Evolutionary conservation across 1,140 invertebrate genomes (phyloP), one percentile per base, ranked within the genome.

Genomic region (Pseudomyrmex pallidus): DNA sequence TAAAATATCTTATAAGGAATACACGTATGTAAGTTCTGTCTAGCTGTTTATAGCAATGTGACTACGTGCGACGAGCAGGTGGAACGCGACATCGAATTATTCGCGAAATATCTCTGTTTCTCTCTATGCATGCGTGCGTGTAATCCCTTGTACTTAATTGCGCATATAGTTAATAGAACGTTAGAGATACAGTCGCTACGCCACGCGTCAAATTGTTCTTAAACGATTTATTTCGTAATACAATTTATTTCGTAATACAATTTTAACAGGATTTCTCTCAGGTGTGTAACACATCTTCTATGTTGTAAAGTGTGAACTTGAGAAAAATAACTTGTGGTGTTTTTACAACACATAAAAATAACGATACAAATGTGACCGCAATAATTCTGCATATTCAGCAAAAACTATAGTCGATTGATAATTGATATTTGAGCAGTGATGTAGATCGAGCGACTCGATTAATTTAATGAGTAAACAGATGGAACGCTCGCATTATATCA

Each of bases 1-100:
- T 56, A 13, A 12, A 35, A 2, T 25, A n/a, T 15, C 17, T 2
- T 66, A 5, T 9, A 7, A 9, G 1, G 2, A 4, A 12, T 20
- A 5, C 44, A 10, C 9, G 5, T 56, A 5, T 48, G 12, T 70
- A 72, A 78, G 68, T 70, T 80, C 54, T 80, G 54, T 80, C 70
- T 61, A 54, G 48, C 35, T 70, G 76, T 3, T 66, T 80, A 44
- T 20, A 80, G 44, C 76, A 59, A 80, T 70, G n/a, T 46, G 56
- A 67, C 44, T 25, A 80, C 76, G 15, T 70, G 76, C 54, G 66
- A 80, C 22, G 66, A 66, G 66, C 76, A 80, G 76, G 66, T 80
- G 76, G 66, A 80, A 80, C 64, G 66, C 66, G 76, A 70, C 76
- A 80, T 80, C 76, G 66, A 80, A 80, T 80, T 80, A 80, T 80